Percentiles rank a stretch among this genome's conserved stretches.
Evolutionary conservation across 2,888 invertebrate species (phyloP).

Genomic region (Macroteleia sp.): DNA sequence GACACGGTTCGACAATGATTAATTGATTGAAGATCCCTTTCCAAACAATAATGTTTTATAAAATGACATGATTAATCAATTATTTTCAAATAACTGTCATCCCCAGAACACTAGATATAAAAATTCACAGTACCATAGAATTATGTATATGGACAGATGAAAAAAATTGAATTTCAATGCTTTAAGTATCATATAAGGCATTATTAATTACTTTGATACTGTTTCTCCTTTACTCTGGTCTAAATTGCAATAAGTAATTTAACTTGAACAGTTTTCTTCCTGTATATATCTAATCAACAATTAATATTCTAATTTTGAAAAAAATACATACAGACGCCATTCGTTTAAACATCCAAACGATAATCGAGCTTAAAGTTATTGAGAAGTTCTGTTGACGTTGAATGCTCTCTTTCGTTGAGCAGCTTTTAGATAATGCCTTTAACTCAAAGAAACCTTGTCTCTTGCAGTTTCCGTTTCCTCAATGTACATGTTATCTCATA

Average conservation of each 20-base stretch:
- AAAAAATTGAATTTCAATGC: no score
- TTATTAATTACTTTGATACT: constrained; percentile 12
- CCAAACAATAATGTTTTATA: no score
- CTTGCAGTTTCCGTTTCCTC: constrained; percentile 48
- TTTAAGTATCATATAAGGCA: no score
- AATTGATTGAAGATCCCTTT: no score
- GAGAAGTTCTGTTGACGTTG: constrained; percentile 32
- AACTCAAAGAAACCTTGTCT: constrained; percentile 41
- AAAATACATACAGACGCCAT: constrained; percentile 6
- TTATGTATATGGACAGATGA: no score
- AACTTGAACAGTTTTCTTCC: constrained; percentile 6
- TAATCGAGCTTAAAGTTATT: constrained; percentile 22
- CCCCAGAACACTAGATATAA: no score
- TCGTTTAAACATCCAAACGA: constrained; percentile 4
- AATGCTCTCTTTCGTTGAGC: constrained; percentile 24
- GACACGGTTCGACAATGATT: no score
- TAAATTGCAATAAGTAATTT: constrained; percentile 21
- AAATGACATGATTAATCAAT: no score
- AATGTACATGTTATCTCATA: constrained; percentile 19
- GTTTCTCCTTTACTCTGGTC: constrained; percentile 9
- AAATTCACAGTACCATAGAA: no score
- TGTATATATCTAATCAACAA: constrained; percentile 11
- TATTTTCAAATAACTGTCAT: no score
- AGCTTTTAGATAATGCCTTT: constrained; percentile 23
- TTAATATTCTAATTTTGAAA: constrained; percentile 31